Evolutionary conservation across 1,140 invertebrate species (phyloP).

Genomic region (Danaus plexippus): DNA sequence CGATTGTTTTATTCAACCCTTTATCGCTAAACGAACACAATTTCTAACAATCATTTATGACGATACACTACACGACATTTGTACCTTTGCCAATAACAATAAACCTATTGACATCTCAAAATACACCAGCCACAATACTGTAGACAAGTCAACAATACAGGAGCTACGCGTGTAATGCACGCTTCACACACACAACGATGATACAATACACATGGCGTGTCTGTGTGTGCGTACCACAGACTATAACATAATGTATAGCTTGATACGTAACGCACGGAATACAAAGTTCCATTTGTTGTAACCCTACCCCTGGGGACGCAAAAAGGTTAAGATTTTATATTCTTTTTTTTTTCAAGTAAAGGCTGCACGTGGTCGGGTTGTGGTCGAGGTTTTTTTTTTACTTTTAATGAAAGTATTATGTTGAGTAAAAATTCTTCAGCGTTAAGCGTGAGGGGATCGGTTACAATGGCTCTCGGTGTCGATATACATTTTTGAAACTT

Average conservation of each 20-base stretch:
- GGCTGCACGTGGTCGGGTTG: constrained; percentile 66
- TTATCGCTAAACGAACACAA: too few species aligned
- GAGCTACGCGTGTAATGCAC: constrained; percentile 36
- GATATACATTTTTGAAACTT: constrained; percentile 23
- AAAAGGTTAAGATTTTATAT: constrained; percentile 51
- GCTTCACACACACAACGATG: constrained; percentile 34
- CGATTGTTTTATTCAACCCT: too few species aligned
- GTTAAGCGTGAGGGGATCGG: constrained; percentile 34
- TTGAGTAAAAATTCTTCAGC: constrained; percentile 56
- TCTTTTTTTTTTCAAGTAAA: constrained; percentile 45
- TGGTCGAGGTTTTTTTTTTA: constrained; percentile 55
- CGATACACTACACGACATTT: too few species aligned
- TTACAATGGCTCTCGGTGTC: constrained; percentile 42
- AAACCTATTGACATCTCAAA: constrained; percentile 24
- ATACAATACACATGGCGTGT: constrained; percentile 14
- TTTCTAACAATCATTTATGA: too few species aligned
- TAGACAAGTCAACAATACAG: constrained; percentile 30
- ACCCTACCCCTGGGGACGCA: constrained; percentile 51
- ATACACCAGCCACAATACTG: constrained; percentile 17
- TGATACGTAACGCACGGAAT: constrained; percentile 41
- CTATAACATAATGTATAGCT: constrained; percentile 27
- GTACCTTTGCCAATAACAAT: constrained; percentile 7
- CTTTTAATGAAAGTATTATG: constrained; percentile 60
- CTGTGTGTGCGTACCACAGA: constrained; percentile 6
- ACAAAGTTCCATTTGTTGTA: constrained; percentile 62